phyloP scores from a whole-genome alignment of 2,113 vertebrate species.

The Rissa tridactyla region DNA sequence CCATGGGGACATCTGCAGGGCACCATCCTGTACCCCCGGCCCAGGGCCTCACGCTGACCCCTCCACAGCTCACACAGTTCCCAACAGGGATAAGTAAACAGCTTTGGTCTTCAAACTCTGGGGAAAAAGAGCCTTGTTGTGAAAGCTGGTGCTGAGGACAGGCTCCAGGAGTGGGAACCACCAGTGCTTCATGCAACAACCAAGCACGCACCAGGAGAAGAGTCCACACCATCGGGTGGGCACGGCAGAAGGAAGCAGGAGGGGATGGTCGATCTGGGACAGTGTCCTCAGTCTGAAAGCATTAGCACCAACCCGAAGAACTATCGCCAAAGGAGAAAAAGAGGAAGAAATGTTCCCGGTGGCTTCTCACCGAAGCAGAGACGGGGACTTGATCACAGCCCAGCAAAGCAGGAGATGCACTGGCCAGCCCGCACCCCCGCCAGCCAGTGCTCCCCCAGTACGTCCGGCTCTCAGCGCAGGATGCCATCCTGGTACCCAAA shows the following conservation, averaged over 20 bases:
- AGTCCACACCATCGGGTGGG: background rate
- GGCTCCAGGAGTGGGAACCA: background rate
- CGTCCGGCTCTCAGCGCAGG: background rate
- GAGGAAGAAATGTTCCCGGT: background rate
- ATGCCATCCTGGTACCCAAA: background rate
- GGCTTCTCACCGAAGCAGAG: background rate
- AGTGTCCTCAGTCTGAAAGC: background rate
- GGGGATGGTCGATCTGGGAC: background rate
- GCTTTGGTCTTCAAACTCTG: background rate
- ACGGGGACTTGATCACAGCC: background rate
- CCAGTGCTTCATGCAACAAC: background rate
- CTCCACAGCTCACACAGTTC: background rate
- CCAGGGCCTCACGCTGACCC: background rate
- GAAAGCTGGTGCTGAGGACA: background rate
- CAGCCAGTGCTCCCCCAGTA: background rate
- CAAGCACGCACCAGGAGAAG: background rate
- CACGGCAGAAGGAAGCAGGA: background rate
- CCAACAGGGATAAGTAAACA: background rate
- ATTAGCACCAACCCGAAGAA: background rate
- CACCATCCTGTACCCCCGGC: background rate
- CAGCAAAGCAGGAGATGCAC: background rate
- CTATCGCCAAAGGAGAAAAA: background rate
- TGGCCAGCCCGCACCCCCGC: fast-evolving
- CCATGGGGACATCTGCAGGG: background rate
- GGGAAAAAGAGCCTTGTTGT: background rate